Evolutionary conservation across 1,140 invertebrate species (phyloP).

Genomic region (Neotoxoptera formosana): DNA sequence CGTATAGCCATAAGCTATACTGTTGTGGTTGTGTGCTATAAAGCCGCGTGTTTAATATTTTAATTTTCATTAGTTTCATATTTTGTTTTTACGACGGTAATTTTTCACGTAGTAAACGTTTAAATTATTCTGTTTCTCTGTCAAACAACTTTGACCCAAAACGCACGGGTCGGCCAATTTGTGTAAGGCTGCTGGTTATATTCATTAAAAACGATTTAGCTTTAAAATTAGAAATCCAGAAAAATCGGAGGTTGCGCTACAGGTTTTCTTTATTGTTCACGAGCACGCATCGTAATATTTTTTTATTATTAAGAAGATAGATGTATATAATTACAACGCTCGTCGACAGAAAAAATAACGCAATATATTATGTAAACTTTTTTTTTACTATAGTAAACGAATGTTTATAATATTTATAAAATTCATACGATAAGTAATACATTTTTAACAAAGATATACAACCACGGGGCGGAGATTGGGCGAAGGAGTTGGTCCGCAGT

Average conservation of each 20-base stretch:
- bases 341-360: neutral
- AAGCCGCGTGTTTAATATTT: neutral
- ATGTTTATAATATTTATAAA: neutral
- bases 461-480: no score
- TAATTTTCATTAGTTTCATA: neutral
- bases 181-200: neutral
- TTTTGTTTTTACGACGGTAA: neutral
- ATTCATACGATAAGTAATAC: neutral
- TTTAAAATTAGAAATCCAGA: slow-evolving; percentile 6
- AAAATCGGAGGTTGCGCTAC: slow-evolving; percentile 17
- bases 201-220: slow-evolving; percentile 5
- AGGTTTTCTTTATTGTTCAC: neutral
- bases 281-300: neutral
- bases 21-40: neutral
- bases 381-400: neutral
- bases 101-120: neutral
- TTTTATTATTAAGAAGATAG: neutral
- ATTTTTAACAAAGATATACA: no score
- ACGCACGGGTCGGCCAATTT: neutral
- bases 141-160: slow-evolving; percentile 1
- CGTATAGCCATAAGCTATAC: slow-evolving; percentile 12
- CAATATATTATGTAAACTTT: neutral
- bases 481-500: no score
- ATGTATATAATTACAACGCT: neutral
- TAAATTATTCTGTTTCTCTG: slow-evolving; percentile 16